Base-by-base conservation (phyloP, 2,888 invertebrate species). In the Cerastis leucographa region DNA sequence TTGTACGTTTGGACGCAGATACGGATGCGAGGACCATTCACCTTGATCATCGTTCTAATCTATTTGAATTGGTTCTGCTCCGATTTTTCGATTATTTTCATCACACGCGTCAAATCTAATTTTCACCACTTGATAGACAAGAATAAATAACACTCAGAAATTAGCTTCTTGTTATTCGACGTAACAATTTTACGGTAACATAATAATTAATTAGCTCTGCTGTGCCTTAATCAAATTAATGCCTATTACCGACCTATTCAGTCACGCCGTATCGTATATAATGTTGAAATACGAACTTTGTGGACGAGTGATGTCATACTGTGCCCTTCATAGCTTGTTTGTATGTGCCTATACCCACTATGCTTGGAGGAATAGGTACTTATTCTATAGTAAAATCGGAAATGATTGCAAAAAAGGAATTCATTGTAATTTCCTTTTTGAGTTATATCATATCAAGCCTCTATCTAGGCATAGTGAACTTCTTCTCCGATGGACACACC, bases 281-380 rank as follows among this genome's bases (percentile, higher is more conserved):
- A 72, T 82, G 76, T 74, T 68, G 74, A 68, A 77, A 77, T 72
- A 77, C 46, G 71, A 72, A 79, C 25, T 79, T 84, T 54, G 80
- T 73, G 62, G 59, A 70, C 56, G 42, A 78, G 54, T 85, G 85
- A 87, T 87, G 87, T 85, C 85, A 85, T 87, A 49, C 67, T 59
- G 62, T 84, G 81, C 85, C 87, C 85, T 87, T 87, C 74, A 56
- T 42, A 66, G 65, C 54, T 54, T 72, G 79, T 74, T 79, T 75
- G 82, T 76, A 62, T 81, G 64, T 74, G 69, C 40, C 79, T 51
- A n/a, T n/a, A 65, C 67, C 62, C 56, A 71, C 42, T 25, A 59
- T 54, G 29, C 51, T 51, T 29, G 40, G 49, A 71, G 19, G 35
- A 67, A 40, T 79, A 42, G 40, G n/a, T 54, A 46, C 14, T 8